These are phyloP conservation scores for Hirtodrosophila histrioides DNA, from an alignment of 2,888 invertebrate genomes.

Conservation along the genomic window DNA sequence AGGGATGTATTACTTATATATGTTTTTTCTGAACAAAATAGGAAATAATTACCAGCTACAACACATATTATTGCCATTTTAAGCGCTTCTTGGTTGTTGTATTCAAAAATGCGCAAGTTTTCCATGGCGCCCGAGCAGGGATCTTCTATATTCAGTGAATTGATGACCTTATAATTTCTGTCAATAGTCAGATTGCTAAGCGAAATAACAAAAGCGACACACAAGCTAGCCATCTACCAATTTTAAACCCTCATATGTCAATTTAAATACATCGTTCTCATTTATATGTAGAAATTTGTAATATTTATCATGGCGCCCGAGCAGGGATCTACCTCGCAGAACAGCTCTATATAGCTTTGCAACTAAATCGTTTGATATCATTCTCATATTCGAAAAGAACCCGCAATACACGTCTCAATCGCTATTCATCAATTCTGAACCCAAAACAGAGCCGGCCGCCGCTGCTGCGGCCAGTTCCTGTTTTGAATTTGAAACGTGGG, in stretches of 20 bases:
- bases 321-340: background rate
- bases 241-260: background rate
- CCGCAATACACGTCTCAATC: slow-evolving; percentile 35
- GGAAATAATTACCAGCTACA: too few species aligned
- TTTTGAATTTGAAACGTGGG: slow-evolving; percentile 48
- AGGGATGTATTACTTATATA: too few species aligned
- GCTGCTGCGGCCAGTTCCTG: slow-evolving; percentile 37
- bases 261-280: background rate
- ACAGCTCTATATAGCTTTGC: background rate
- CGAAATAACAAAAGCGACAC: too few species aligned
- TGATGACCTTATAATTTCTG: too few species aligned
- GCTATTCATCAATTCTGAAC: slow-evolving; percentile 46
- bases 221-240: too few species aligned
- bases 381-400: slow-evolving; percentile 22
- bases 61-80: too few species aligned
- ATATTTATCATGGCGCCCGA: background rate
- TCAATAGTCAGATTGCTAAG: too few species aligned
- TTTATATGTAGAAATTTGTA: background rate
- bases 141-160: too few species aligned
- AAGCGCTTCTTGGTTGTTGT: too few species aligned
- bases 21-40: too few species aligned
- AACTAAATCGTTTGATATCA: slow-evolving; percentile 44
- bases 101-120: too few species aligned
- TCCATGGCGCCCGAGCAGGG: too few species aligned
- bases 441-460: background rate